These are phyloP conservation scores for Noctua fimbriata DNA, from an alignment of 2,888 invertebrate species.

Conservation along the genomic window DNA sequence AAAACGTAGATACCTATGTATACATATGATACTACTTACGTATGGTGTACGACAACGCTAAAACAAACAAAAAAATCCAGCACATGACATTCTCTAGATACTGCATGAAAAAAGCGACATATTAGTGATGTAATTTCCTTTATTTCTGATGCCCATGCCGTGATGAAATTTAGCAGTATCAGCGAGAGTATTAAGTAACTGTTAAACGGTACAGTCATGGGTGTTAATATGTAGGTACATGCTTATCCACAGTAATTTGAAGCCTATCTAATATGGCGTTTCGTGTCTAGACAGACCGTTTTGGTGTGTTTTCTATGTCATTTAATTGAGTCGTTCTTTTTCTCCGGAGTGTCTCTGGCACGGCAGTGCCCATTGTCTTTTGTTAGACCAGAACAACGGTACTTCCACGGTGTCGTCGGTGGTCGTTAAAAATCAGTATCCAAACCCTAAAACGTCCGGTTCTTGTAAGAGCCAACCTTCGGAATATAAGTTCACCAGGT, in stretches of 20 bases:
- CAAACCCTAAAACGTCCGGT: background rate
- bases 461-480: background rate
- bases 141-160: background rate
- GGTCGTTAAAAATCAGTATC: background rate
- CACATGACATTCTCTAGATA: background rate
- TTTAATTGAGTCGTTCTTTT: background rate
- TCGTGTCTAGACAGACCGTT: background rate
- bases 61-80: background rate
- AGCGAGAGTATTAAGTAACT: background rate
- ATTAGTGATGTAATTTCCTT: background rate
- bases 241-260: background rate
- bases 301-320: background rate
- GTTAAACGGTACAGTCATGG: background rate
- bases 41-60: too few species aligned
- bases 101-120: background rate
- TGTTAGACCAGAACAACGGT: too few species aligned
- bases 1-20: background rate
- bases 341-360: background rate
- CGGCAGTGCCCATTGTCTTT: background rate
- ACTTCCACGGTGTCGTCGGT: background rate
- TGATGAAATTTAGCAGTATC: constrained; percentile 5
- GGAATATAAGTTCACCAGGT: background rate
- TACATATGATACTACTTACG: too few species aligned
- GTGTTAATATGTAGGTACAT: background rate
- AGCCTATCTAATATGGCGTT: background rate